Percentiles rank a stretch among this genome's conserved stretches.
phyloP scores from a whole-genome alignment of 2,113 vertebrate species.

The Stigmatopora nigra region DNA sequence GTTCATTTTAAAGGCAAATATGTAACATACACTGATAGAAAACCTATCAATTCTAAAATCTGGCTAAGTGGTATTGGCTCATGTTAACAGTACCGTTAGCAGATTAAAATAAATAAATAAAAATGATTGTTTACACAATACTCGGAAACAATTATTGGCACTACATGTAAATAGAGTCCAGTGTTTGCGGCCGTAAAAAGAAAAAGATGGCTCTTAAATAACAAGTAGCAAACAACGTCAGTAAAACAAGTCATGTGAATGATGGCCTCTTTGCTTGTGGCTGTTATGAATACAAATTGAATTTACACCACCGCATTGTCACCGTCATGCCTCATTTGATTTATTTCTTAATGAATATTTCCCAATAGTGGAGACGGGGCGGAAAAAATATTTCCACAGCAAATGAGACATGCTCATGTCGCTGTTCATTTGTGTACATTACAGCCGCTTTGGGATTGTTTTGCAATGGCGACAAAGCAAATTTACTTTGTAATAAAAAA shows the following conservation, averaged over 20 bases:
- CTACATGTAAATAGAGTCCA: constrained; percentile 34
- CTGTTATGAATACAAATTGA: constrained; percentile 73
- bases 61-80: too few relatives aligned
- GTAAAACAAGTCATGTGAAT: constrained; percentile 62
- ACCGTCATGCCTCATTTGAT: constrained; percentile 72
- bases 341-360: constrained; percentile 71
- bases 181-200: constrained; percentile 10
- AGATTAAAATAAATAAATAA: too few relatives aligned
- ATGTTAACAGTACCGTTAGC: too few relatives aligned
- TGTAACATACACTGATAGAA: too few relatives aligned
- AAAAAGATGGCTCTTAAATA: constrained; percentile 58
- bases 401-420: constrained; percentile 58
- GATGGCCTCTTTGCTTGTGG: constrained; percentile 63
- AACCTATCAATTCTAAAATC: too few relatives aligned
- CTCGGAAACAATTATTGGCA: constrained; percentile 47
- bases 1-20: too few relatives aligned
- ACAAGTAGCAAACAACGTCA: constrained; percentile 56
- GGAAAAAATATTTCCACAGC: constrained; percentile 60
- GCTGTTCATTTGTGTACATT: constrained; percentile 52
- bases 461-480: constrained; percentile 34
- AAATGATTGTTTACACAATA: constrained; percentile 46
- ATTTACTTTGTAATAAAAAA: constrained; percentile 16
- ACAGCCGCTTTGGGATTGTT: constrained; percentile 47
- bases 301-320: constrained; percentile 56
- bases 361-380: constrained; percentile 58